These are phyloP conservation scores for Drosophila incognita DNA, from an alignment of 2,888 invertebrate species.

Conservation along the genomic window DNA sequence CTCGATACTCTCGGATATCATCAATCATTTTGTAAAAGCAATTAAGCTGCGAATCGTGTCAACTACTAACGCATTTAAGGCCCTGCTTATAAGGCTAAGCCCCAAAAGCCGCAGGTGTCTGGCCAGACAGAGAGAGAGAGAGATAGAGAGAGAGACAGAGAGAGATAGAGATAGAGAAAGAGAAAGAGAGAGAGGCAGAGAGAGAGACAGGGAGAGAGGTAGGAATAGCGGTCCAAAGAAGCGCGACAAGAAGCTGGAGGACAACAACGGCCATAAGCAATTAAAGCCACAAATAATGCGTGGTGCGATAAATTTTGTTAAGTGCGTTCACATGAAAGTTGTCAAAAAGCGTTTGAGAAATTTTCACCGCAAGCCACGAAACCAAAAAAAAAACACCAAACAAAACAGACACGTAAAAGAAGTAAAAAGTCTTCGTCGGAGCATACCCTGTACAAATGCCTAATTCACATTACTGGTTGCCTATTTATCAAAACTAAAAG, in stretches of 20 bases:
- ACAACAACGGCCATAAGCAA: slow-evolving; percentile 67
- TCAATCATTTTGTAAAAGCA: slow-evolving; percentile 69
- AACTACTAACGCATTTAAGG: slow-evolving; percentile 60
- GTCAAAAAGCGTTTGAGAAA: slow-evolving; percentile 81
- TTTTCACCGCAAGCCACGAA: slow-evolving; percentile 61
- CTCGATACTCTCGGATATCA: slow-evolving; percentile 29
- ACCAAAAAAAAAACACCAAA: neutral
- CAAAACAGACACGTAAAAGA: neutral
- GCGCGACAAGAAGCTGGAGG: slow-evolving; percentile 66
- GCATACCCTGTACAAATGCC: neutral
- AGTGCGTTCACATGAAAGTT: slow-evolving; percentile 81
- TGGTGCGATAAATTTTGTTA: slow-evolving; percentile 79
- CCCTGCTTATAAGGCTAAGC: slow-evolving; percentile 52
- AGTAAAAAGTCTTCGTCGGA: too few relatives aligned
- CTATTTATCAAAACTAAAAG: neutral
- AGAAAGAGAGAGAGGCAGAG: neutral
- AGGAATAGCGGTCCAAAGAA: slow-evolving; percentile 4
- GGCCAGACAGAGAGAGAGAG: neutral
- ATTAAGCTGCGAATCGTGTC: slow-evolving; percentile 71
- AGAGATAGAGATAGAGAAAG: neutral
- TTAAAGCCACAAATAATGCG: slow-evolving; percentile 80
- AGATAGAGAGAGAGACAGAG: neutral
- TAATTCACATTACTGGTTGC: neutral
- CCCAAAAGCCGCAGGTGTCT: slow-evolving; percentile 45
- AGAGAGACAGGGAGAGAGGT: neutral